Conservation (phyloP, 2,113 vertebrate species). For the Brachionichthys hirsutus region DNA sequence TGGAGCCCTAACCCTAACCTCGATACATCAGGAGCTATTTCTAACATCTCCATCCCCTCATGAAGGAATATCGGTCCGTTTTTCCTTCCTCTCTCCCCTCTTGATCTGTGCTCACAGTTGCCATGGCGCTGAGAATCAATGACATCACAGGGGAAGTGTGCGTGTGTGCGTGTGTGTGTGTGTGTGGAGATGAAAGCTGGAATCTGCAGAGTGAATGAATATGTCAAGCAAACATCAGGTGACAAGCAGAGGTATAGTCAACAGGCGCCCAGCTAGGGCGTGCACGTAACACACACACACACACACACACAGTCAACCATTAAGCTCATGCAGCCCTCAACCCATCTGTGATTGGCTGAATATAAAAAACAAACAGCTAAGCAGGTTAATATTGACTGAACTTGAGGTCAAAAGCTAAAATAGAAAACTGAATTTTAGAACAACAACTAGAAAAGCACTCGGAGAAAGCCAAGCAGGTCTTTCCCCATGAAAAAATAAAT, state of each 20-base stretch:
- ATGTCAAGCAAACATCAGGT: conserved; percentile 42
- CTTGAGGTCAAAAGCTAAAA: background rate
- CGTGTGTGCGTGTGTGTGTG: conserved; percentile 10
- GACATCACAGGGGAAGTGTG: conserved; percentile 66
- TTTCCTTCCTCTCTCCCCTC: conserved; percentile 12
- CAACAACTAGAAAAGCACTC: no score
- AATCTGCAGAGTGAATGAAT: conserved; percentile 44
- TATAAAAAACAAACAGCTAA: conserved; percentile 8
- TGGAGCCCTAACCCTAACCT: conserved; percentile 43
- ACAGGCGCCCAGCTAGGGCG: conserved; percentile 21
- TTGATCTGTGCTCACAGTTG: conserved; percentile 63
- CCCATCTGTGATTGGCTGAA: conserved; percentile 13
- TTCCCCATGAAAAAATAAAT: no score
- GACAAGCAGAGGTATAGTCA: conserved; percentile 30
- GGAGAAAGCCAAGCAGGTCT: no score
- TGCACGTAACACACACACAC: background rate
- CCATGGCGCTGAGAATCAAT: conserved; percentile 74
- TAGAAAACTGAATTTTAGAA: no score
- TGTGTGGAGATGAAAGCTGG: conserved; percentile 51
- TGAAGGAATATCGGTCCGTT: conserved; percentile 57
- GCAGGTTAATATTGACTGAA: conserved; percentile 24
- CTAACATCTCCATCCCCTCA: conserved; percentile 57
- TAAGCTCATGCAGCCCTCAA: conserved; percentile 5
- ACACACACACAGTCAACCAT: background rate
- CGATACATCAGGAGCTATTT: conserved; percentile 73